Conservation (phyloP, 2,797 vertebrate species). For the Streptopelia turtur region DNA sequence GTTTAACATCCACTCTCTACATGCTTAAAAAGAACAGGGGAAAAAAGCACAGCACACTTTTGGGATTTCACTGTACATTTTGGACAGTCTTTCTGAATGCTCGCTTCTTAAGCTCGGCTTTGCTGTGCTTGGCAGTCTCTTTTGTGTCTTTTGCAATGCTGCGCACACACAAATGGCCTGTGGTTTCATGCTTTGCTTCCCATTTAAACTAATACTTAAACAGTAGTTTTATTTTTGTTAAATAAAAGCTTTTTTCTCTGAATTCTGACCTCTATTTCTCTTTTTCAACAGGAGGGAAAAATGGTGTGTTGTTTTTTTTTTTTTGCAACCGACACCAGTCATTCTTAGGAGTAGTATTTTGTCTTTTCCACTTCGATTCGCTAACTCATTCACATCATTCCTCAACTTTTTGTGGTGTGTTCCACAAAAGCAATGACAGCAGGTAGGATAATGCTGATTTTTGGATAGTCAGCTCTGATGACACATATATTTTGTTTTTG, state of each 20-base stretch:
- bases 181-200: slow-evolving; percentile 61
- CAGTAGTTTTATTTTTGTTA: slow-evolving; percentile 64
- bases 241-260: neutral
- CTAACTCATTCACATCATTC: neutral
- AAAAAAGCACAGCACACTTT: neutral
- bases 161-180: slow-evolving; percentile 16
- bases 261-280: slow-evolving; percentile 20
- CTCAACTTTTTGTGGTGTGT: neutral
- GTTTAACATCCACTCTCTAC: neutral
- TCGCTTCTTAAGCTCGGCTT: neutral
- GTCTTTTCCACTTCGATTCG: neutral
- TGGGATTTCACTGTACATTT: neutral
- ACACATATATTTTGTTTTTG: neutral
- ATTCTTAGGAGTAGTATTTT: neutral
- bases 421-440: neutral
- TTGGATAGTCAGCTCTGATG: neutral
- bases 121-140: slow-evolving; percentile 55
- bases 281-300: neutral
- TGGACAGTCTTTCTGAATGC: neutral
- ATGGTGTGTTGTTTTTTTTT: neutral
- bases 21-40: neutral
- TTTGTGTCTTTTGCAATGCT: slow-evolving; percentile 48
- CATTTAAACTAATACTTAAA: slow-evolving; percentile 64
- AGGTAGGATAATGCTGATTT: neutral
- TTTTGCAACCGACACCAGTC: neutral